A percentile compares a stretch with the other conserved stretches of the same genome.
These are phyloP conservation scores for Perca fluviatilis DNA, from an alignment of 2,113 vertebrate genomes.

Conservation along the genomic window DNA sequence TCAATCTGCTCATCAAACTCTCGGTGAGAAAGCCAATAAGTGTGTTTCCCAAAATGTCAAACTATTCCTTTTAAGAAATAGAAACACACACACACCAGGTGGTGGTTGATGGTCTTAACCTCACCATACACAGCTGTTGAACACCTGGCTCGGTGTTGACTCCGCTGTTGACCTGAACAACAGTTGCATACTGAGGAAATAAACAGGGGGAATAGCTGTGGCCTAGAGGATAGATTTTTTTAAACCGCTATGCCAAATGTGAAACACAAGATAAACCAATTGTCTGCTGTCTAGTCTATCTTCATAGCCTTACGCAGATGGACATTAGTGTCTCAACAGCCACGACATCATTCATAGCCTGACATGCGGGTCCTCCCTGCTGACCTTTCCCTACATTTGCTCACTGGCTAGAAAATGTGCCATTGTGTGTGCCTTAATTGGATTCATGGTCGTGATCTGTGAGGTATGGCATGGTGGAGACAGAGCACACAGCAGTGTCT, in stretches of 20 bases:
- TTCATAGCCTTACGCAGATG: conserved; percentile 45
- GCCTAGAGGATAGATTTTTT: conserved; percentile 46
- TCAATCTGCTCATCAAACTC: background rate
- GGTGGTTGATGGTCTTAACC: conserved; percentile 21
- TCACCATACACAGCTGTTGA: conserved; percentile 71
- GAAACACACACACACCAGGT: conserved; percentile 44
- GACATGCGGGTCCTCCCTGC: background rate
- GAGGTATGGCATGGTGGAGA: conserved; percentile 54
- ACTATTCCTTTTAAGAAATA: conserved; percentile 10
- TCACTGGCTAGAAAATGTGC: conserved; percentile 47
- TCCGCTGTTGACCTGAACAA: conserved; percentile 57
- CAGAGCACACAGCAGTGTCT: conserved; percentile 49
- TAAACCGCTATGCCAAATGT: conserved; percentile 3
- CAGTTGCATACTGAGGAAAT: conserved; percentile 41
- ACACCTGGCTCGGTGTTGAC: conserved; percentile 75
- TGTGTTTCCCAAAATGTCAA: background rate
- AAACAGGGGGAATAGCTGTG: conserved; percentile 20
- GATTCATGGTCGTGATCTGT: conserved; percentile 42
- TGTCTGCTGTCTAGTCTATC: conserved; percentile 13
- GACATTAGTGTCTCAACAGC: conserved; percentile 40
- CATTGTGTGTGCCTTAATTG: conserved; percentile 63
- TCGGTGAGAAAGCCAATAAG: background rate
- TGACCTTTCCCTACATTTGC: conserved; percentile 54
- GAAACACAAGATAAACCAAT: conserved; percentile 29
- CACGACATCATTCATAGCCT: conserved; percentile 37